phyloP scores from a whole-genome alignment of 2,113 vertebrate genomes.

The Peromyscus polionotus region DNA sequence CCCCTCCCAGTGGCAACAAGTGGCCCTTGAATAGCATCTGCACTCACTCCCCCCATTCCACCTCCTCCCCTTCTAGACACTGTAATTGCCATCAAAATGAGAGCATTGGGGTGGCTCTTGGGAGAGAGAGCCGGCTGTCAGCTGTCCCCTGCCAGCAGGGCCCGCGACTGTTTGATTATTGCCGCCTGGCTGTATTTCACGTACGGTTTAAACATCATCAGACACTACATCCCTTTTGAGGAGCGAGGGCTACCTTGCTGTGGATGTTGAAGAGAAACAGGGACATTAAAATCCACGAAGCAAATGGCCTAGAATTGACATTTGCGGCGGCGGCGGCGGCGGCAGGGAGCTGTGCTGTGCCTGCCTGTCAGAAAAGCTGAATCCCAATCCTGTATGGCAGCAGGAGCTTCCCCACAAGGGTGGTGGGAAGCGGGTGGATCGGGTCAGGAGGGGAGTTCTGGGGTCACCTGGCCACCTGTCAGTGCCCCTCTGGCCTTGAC shows the following conservation, averaged over 20 bases:
- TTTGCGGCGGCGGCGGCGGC: fast-evolving
- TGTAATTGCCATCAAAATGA: constrained; percentile 78
- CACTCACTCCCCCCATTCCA: neutral
- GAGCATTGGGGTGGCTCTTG: constrained; percentile 40
- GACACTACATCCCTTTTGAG: constrained; percentile 77
- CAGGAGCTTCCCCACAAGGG: neutral
- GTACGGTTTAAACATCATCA: constrained; percentile 76
- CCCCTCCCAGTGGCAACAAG: constrained; percentile 10
- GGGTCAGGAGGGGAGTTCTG: neutral
- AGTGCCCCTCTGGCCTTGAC: no score
- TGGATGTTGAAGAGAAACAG: constrained; percentile 72
- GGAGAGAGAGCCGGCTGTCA: constrained; percentile 55
- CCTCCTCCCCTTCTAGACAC: neutral
- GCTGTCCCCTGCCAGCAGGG: constrained; percentile 74
- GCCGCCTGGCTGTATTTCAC: constrained; percentile 78
- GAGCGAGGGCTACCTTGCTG: constrained; percentile 75
- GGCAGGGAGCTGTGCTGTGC: neutral
- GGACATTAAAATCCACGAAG: constrained; percentile 67
- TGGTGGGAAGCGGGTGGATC: fast-evolving
- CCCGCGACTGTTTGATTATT: constrained; percentile 69
- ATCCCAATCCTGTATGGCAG: neutral
- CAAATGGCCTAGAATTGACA: constrained; percentile 79
- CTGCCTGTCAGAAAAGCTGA: constrained; percentile 34
- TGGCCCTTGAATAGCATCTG: neutral
- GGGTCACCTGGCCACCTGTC: neutral